These are phyloP conservation scores for Caenorhabditis afra DNA, from an alignment of 2,888 invertebrate species.

Conservation along the genomic window DNA sequence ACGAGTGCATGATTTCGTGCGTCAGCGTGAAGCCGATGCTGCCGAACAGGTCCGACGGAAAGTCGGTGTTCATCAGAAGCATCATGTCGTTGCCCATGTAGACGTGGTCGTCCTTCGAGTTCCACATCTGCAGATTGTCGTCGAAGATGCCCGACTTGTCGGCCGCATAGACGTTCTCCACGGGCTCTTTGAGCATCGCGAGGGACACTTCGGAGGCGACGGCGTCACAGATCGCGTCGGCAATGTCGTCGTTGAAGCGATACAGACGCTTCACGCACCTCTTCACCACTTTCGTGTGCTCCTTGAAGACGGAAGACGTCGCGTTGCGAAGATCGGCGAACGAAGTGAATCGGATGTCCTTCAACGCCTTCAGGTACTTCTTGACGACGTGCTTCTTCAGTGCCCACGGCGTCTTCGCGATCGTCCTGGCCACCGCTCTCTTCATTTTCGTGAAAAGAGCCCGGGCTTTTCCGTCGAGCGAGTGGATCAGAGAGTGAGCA, in stretches of 20 bases:
- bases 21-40: slow-evolving; percentile 25
- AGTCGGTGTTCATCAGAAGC: slow-evolving; percentile 33
- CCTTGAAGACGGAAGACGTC: neutral
- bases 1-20: slow-evolving; percentile 48
- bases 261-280: neutral
- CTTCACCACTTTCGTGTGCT: neutral
- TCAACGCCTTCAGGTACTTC: neutral
- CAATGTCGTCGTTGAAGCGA: neutral
- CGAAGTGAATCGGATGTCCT: slow-evolving; percentile 2
- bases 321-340: neutral
- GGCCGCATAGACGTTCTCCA: neutral
- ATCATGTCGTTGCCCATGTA: slow-evolving; percentile 33
- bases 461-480: neutral
- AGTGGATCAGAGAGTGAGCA: neutral
- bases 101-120: slow-evolving; percentile 22
- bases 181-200: neutral
- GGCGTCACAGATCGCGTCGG: slow-evolving; percentile 4
- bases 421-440: neutral
- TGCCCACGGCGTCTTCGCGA: slow-evolving; percentile 13
- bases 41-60: slow-evolving; percentile 37
- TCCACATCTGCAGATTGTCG: neutral
- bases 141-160: neutral
- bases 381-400: neutral
- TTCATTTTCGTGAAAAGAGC: neutral
- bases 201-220: neutral